A percentile compares a stretch with the other conserved stretches of the same genome.
Evolutionary conservation across 2,888 invertebrate genomes (phyloP).

Genomic region (Nudaria mundana): DNA sequence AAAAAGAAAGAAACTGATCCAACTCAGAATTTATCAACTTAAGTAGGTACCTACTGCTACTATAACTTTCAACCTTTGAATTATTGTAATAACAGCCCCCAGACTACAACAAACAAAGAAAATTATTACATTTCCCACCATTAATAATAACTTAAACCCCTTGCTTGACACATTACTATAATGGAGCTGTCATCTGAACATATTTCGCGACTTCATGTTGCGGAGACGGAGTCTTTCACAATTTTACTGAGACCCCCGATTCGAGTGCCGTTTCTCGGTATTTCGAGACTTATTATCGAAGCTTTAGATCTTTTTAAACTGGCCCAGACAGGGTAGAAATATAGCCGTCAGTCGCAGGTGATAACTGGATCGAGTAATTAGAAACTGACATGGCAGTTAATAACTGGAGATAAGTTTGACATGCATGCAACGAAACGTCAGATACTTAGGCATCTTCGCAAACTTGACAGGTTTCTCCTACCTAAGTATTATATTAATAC

Average conservation of each 20-base stretch:
- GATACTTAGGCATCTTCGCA: constrained; percentile 32
- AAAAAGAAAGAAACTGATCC: neutral
- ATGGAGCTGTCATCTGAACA: constrained; percentile 60
- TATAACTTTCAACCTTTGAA: constrained; percentile 8
- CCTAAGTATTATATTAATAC: neutral
- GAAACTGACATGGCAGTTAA: constrained; percentile 69
- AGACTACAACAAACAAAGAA: constrained; percentile 24
- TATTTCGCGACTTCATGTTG: constrained; percentile 46
- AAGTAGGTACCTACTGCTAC: too few relatives aligned
- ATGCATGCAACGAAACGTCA: constrained; percentile 37
- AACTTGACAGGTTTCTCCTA: constrained; percentile 6
- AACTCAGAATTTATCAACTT: too few relatives aligned
- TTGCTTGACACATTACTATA: constrained; percentile 52
- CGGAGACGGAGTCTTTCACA: constrained; percentile 27
- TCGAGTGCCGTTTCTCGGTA: constrained; percentile 12
- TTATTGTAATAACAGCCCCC: constrained; percentile 16
- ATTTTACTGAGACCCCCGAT: constrained; percentile 31
- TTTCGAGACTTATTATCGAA: constrained; percentile 8
- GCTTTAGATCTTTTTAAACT: constrained; percentile 31
- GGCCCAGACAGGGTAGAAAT: constrained; percentile 40
- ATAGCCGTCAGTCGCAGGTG: constrained; percentile 75
- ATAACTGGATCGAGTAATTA: constrained; percentile 75
- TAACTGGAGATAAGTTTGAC: constrained; percentile 66
- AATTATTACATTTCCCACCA: constrained; percentile 36
- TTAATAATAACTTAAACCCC: constrained; percentile 39